Percentiles rank a stretch among this genome's conserved stretches.
phyloP scores from a whole-genome alignment of 2,888 invertebrate species.

The Drosophila meridionalis region DNA sequence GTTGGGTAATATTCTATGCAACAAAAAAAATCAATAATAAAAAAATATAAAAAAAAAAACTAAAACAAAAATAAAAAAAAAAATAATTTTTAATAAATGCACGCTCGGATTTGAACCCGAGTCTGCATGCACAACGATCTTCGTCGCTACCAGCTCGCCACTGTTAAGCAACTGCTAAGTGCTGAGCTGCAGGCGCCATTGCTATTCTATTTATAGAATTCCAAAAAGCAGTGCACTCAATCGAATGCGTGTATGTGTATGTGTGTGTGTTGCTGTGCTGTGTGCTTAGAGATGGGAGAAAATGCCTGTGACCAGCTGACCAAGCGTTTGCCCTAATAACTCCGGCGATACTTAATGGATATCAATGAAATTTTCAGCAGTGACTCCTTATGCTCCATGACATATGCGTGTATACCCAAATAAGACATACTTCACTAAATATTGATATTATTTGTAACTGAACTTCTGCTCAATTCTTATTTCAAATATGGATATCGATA shows the following conservation, averaged over 20 bases:
- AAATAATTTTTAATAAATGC: too few relatives aligned
- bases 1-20: background rate
- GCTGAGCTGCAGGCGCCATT: background rate
- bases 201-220: background rate
- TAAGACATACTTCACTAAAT: rapidly evolving
- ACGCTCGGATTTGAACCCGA: background rate
- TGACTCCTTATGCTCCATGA: background rate
- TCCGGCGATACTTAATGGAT: background rate
- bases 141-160: background rate
- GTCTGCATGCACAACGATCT: background rate
- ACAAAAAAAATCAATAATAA: too few relatives aligned
- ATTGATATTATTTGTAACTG: background rate
- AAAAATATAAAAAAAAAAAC: background rate
- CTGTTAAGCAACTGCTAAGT: background rate
- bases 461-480: background rate
- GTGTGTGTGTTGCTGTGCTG: background rate
- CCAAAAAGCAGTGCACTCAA: background rate
- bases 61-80: background rate
- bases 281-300: background rate
- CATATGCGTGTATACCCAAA: rapidly evolving
- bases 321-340: background rate
- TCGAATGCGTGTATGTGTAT: background rate
- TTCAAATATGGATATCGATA: background rate
- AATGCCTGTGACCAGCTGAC: background rate
- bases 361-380: background rate